Conservation (phyloP, 2,113 vertebrate genomes). For the Heterochromis multidens region DNA sequence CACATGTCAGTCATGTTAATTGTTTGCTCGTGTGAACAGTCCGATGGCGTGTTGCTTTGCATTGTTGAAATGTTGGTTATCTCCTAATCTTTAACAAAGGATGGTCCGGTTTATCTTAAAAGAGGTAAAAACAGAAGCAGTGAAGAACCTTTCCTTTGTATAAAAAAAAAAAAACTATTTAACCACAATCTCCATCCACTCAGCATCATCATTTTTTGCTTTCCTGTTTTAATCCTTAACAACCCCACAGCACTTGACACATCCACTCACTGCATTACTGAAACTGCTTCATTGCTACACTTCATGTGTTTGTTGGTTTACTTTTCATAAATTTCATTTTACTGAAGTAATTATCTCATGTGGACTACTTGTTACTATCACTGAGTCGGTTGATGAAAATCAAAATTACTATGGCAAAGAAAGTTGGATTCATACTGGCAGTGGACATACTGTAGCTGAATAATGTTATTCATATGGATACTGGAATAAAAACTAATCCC, state of each 20-base stretch:
- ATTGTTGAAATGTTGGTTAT: neutral
- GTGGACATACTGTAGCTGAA: neutral
- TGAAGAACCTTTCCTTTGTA: neutral
- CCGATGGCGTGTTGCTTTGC: neutral
- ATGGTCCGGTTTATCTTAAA: neutral
- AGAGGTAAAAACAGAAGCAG: neutral
- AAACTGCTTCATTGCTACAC: neutral
- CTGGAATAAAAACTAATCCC: neutral
- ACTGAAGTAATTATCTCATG: neutral
- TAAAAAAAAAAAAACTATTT: neutral
- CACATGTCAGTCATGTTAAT: neutral
- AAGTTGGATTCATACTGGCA: neutral
- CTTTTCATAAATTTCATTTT: neutral
- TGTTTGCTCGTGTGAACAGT: neutral
- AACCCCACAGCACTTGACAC: neutral
- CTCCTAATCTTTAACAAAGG: neutral
- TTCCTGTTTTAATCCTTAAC: too few relatives aligned
- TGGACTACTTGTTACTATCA: neutral
- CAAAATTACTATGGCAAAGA: fast-evolving
- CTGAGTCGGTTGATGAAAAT: neutral
- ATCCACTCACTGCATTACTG: neutral
- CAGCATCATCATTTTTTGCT: too few relatives aligned
- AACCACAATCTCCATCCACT: fast-evolving
- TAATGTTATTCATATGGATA: neutral
- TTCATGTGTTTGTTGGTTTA: neutral